phyloP scores from a whole-genome alignment of 2,888 invertebrate genomes.

The Drosophila bunnanda region DNA sequence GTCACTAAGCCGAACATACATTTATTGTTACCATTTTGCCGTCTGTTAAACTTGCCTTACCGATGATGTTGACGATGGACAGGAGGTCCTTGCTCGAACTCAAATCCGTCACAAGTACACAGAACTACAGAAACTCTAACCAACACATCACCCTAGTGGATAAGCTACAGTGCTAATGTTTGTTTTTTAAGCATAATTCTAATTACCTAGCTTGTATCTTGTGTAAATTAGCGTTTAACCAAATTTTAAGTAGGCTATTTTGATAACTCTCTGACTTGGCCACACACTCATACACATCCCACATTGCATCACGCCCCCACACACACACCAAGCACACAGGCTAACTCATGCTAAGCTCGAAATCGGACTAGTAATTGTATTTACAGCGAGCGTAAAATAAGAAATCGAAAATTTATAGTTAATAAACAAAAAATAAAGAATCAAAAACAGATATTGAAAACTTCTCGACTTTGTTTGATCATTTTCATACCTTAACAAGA shows the following conservation, averaged over 20 bases:
- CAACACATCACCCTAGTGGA: slow-evolving; percentile 43
- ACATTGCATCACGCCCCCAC: slow-evolving; percentile 33
- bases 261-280: slow-evolving; percentile 62
- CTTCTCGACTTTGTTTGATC: slow-evolving; percentile 52
- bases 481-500: slow-evolving; percentile 4
- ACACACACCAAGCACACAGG: slow-evolving; percentile 52
- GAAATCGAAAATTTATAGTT: slow-evolving; percentile 68
- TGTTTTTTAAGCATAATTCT: slow-evolving; percentile 66
- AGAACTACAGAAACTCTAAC: slow-evolving; percentile 44
- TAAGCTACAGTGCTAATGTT: slow-evolving; percentile 65
- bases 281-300: slow-evolving; percentile 30
- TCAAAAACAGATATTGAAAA: slow-evolving; percentile 63
- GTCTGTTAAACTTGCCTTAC: slow-evolving; percentile 71
- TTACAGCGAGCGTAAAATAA: slow-evolving; percentile 61
- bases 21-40: slow-evolving; percentile 57
- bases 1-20: slow-evolving; percentile 40
- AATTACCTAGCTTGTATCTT: slow-evolving; percentile 68
- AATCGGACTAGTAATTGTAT: slow-evolving; percentile 70
- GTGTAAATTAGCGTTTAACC: slow-evolving; percentile 78
- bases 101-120: slow-evolving; percentile 63
- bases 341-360: slow-evolving; percentile 71
- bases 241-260: slow-evolving; percentile 74
- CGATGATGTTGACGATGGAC: slow-evolving; percentile 34
- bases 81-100: slow-evolving; percentile 49
- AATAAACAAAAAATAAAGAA: slow-evolving; percentile 68